Percentiles rank a stretch among this genome's conserved stretches.
Conservation (phyloP, 2,888 invertebrate genomes). For the Xestobium rufovillosum region DNA sequence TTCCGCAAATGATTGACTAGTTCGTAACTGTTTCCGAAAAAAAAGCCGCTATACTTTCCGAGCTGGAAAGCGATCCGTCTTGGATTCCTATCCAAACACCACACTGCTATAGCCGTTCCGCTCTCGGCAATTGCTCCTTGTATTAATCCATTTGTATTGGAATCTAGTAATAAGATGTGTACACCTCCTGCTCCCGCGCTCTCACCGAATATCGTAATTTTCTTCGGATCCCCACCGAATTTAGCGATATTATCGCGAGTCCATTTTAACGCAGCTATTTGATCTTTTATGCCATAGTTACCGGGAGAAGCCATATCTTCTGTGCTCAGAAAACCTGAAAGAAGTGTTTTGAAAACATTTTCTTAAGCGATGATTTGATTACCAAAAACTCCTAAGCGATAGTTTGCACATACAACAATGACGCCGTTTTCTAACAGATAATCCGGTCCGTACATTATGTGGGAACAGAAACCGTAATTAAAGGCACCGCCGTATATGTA, state of each 20-base stretch:
- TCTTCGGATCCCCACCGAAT: constrained; percentile 2
- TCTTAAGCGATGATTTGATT: too few species aligned
- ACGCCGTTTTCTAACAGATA: constrained; percentile 31
- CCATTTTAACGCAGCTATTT: background rate
- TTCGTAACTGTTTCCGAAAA: background rate
- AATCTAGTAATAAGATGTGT: background rate
- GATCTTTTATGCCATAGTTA: background rate
- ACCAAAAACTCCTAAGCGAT: constrained; percentile 33
- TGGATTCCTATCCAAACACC: background rate
- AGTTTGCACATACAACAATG: constrained; percentile 33
- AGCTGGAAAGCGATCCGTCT: background rate
- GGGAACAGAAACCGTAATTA: constrained; percentile 30
- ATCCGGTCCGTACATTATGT: constrained; percentile 39
- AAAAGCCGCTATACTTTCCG: background rate
- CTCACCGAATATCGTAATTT: background rate
- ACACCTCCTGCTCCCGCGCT: background rate
- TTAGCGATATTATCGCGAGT: background rate
- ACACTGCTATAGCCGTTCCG: background rate
- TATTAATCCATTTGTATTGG: background rate
- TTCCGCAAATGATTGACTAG: background rate
- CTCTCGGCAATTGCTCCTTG: background rate
- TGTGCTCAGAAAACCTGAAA: constrained; percentile 1
- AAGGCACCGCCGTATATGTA: constrained; percentile 29
- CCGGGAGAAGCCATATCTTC: background rate
- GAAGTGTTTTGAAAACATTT: too few species aligned